Percentiles rank a stretch among this genome's conserved stretches.
Conservation (phyloP, 2,113 vertebrate genomes). For the Eulacestoma nigropectus region DNA sequence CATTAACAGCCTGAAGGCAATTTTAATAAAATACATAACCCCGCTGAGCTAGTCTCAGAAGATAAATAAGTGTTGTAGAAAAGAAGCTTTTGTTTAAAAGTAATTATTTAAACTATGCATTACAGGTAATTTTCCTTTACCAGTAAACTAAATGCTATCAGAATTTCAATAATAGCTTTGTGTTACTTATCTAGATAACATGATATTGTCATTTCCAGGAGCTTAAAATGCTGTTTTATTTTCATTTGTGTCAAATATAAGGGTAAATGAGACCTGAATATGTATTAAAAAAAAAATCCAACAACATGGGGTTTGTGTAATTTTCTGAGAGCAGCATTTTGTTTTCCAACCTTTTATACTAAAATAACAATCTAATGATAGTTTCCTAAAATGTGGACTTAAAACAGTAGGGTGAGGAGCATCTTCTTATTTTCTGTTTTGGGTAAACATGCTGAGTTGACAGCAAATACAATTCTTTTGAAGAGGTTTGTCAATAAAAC, state of each 20-base stretch:
- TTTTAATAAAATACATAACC: constrained; percentile 76
- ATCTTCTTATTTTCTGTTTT: constrained; percentile 48
- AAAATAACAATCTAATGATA: constrained; percentile 43
- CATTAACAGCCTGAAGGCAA: constrained; percentile 77
- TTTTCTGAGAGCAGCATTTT: constrained; percentile 30
- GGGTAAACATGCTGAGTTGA: constrained; percentile 15
- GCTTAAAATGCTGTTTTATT: constrained; percentile 64
- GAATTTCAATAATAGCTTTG: constrained; percentile 74
- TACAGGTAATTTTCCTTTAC: constrained; percentile 80
- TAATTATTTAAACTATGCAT: constrained; percentile 82
- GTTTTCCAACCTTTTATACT: constrained; percentile 47
- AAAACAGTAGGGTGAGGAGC: constrained; percentile 38
- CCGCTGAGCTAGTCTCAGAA: constrained; percentile 70
- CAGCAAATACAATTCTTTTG: constrained; percentile 19
- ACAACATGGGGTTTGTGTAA: not conserved
- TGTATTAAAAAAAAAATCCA: not conserved
- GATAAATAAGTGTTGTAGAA: constrained; percentile 70
- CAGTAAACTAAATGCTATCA: constrained; percentile 73
- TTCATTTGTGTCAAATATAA: constrained; percentile 60
- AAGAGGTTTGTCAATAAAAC: constrained; percentile 41
- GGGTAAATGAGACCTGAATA: constrained; percentile 57
- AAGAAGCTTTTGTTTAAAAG: constrained; percentile 81
- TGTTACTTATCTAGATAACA: constrained; percentile 63
- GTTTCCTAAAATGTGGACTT: constrained; percentile 44
- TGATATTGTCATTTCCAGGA: constrained; percentile 70